A percentile compares a stretch with the other conserved stretches of the same genome.
phyloP scores from a whole-genome alignment of 2,113 vertebrate species.

The Bothrops jararaca region DNA sequence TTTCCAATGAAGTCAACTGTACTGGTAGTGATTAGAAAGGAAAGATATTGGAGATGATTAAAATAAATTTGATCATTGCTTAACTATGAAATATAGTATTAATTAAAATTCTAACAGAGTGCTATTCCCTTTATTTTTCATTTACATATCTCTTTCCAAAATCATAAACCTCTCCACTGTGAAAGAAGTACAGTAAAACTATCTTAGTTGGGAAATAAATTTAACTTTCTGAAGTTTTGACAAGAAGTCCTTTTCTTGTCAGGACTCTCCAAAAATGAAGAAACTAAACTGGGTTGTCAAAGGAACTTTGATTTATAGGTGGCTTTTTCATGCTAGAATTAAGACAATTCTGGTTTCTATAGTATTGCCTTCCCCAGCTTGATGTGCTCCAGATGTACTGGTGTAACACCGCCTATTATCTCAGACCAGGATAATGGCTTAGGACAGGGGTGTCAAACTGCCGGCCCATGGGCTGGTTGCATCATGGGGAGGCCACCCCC shows the following conservation, averaged over 20 bases:
- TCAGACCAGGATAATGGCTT: neutral
- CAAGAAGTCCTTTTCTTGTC: neutral
- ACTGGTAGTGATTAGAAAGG: slow-evolving; percentile 59
- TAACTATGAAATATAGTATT: neutral
- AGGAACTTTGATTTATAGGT: neutral
- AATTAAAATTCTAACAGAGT: neutral
- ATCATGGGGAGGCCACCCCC: too few relatives aligned
- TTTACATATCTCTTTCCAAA: neutral
- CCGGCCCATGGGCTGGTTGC: too few relatives aligned
- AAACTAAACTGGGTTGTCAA: neutral
- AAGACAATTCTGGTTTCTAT: neutral
- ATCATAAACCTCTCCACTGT: neutral
- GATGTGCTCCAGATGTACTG: neutral
- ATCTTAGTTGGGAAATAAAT: neutral
- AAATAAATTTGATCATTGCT: neutral
- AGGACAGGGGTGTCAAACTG: neutral
- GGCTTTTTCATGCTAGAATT: neutral
- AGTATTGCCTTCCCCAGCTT: neutral
- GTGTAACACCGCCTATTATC: neutral
- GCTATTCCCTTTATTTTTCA: neutral
- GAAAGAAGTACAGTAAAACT: neutral
- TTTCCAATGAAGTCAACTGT: slow-evolving; percentile 92
- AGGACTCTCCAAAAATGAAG: neutral
- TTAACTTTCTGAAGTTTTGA: neutral
- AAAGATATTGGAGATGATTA: neutral